Conservation (phyloP, 2,888 invertebrate genomes). For the Latrodectus elegans region DNA sequence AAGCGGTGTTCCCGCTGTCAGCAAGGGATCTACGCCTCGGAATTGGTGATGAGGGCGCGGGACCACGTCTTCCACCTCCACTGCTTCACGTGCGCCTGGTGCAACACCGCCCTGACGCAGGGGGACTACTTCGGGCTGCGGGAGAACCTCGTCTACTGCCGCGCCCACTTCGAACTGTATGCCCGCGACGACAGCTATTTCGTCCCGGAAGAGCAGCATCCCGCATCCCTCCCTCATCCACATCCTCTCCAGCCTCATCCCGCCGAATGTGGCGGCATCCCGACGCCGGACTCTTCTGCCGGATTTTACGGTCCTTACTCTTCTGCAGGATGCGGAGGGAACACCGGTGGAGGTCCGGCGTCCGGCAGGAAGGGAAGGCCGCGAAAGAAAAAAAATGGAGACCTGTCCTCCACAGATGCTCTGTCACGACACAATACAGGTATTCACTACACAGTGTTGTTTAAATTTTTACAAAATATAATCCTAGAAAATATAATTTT, state of each 20-base stretch:
- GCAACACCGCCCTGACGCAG: conserved; percentile 89
- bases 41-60: conserved; percentile 94
- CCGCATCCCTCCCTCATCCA: background rate
- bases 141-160: conserved; percentile 83
- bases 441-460: background rate
- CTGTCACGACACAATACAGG: conserved; percentile 34
- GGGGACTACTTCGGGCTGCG: conserved; percentile 95
- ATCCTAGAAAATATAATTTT: too few relatives aligned
- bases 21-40: conserved; percentile 89
- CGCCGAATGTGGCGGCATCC: background rate
- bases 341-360: background rate
- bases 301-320: conserved; percentile 16
- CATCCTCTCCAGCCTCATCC: background rate
- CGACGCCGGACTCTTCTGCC: background rate
- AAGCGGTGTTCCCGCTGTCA: conserved; percentile 88
- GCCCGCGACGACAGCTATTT: conserved; percentile 70
- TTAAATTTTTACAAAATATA: background rate
- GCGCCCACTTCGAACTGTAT: conserved; percentile 83
- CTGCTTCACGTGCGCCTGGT: conserved; percentile 94
- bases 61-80: conserved; percentile 95
- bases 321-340: background rate
- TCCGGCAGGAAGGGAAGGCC: conserved; percentile 70
- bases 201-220: background rate
- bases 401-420: conserved; percentile 13
- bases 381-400: conserved; percentile 70